Conservation (phyloP, 1,140 invertebrate species). For the Drosophila yakuba region DNA sequence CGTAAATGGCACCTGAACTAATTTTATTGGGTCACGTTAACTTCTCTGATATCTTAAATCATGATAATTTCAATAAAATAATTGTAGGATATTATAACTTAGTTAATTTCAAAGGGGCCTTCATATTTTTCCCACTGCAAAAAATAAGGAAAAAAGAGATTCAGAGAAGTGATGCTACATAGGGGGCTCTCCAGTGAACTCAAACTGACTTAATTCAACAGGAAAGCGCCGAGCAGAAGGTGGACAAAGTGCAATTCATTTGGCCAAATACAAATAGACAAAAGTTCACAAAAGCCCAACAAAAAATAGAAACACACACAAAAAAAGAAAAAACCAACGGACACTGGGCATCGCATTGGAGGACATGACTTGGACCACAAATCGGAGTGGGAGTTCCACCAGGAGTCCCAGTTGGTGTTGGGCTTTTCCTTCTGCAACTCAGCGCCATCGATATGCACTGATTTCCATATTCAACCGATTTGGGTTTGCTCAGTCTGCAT, state of each 20-base stretch:
- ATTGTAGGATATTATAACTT: too few species aligned
- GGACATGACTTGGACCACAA: conserved; percentile 35
- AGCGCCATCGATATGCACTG: conserved; percentile 45
- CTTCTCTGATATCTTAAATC: too few species aligned
- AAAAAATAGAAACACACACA: conserved; percentile 13
- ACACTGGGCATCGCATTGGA: conserved; percentile 41
- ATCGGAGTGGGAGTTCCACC: conserved; percentile 25
- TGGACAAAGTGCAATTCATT: conserved; percentile 59
- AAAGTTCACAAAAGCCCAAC: conserved; percentile 45
- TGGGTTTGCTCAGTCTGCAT: conserved; percentile 27
- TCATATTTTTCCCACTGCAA: neutral
- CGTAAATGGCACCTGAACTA: too few species aligned
- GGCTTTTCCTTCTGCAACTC: conserved; percentile 20
- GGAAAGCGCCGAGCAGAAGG: conserved; percentile 28
- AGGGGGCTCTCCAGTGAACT: conserved; percentile 25
- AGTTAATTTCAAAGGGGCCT: too few species aligned
- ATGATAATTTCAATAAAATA: too few species aligned
- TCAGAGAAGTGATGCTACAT: neutral
- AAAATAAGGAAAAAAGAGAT: neutral
- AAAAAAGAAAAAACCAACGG: conserved; percentile 23
- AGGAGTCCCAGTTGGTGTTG: conserved; percentile 24
- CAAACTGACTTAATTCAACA: conserved; percentile 27
- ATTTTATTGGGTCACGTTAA: too few species aligned
- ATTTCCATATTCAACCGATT: conserved; percentile 54
- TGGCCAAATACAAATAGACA: conserved; percentile 45